Base-by-base conservation (phyloP, 2,888 invertebrate species). In the Thysanoteuthis rhombus region DNA sequence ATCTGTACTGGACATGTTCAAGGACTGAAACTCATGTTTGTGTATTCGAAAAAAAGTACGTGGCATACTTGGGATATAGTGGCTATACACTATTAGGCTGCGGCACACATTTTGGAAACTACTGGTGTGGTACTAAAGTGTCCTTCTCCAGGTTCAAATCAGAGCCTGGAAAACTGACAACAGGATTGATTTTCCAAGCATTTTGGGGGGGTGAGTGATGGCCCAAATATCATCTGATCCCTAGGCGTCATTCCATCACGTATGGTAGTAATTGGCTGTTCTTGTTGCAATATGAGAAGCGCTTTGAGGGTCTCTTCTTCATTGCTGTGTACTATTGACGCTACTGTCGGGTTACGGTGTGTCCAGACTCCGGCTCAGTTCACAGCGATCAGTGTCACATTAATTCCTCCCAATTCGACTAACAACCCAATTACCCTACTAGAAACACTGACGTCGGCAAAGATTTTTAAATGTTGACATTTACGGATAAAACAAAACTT, bases 341-440 rank as follows among this genome's bases (percentile, higher is more conserved):
- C 32, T 32, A 10, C 12, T 0, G 75, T 2, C 8, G 10, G 8
- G n/a, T n/a, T 16, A 36, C 16, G n/a, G 19, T 75, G 75, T 75
- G 75, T 36, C 16, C n/a, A 75, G 75, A 75, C n/a, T 75, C 75
- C 75, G 16, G 75, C 75, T 75, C 75, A 36, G n/a, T 75, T 75
- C 75, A 75, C 75, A 75, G 75, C 75, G 75, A 75, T 75, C 75
- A 75, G 75, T 75, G 75, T 75, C 75, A 75, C n/a, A 75, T 75
- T n/a, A 75, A 75, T 75, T 75, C 75, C n/a, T 36, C 75, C 75
- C 75, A 75, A 75, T 75, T 75, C 75, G 36, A 75, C 75, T 75
- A 75, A 75, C n/a, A 75, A n/a, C n/a, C 75, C 75, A 75, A 75
- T 75, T 75, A 75, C n/a, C 75, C 75, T 36, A 16, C 75, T 36